Percentiles rank a stretch among this genome's conserved stretches.
These are phyloP conservation scores for Chloroceryle amazona DNA, from an alignment of 2,797 vertebrate genomes.

Conservation along the genomic window DNA sequence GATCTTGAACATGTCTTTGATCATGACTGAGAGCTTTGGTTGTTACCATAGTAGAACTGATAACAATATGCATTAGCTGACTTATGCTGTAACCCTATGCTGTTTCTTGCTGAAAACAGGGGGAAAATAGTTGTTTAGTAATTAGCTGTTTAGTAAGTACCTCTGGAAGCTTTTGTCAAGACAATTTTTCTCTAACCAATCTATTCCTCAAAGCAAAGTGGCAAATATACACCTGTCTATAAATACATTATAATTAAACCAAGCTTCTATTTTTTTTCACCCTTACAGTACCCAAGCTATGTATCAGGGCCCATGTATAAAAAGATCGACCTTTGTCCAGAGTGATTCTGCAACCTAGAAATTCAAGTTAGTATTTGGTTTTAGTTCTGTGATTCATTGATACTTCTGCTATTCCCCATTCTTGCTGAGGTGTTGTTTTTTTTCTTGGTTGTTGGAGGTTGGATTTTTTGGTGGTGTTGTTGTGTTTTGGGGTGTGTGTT, in stretches of 20 bases:
- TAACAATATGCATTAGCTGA: constrained; percentile 23
- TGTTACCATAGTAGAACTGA: constrained; percentile 18
- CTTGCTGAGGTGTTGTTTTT: not conserved
- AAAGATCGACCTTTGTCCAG: not conserved
- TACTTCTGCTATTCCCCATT: not conserved
- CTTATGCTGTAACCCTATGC: not conserved
- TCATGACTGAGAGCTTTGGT: not conserved
- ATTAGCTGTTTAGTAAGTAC: not conserved
- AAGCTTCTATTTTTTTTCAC: not conserved
- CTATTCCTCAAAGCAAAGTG: not conserved
- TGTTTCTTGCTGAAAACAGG: not conserved
- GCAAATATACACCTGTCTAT: not conserved
- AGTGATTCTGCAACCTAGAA: not conserved
- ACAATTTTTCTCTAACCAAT: not conserved
- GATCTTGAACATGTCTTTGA: constrained; percentile 26
- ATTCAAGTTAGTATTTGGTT: not conserved
- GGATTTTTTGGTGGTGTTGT: not conserved
- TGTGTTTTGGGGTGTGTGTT: too few species aligned
- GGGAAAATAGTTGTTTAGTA: not conserved
- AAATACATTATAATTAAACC: not conserved
- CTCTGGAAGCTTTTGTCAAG: not conserved
- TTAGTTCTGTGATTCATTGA: not conserved
- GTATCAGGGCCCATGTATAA: not conserved
- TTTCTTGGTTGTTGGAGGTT: too few species aligned
- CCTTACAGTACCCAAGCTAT: not conserved